Percentiles rank a stretch among this genome's conserved stretches.
Evolutionary conservation across 2,888 invertebrate species (phyloP).

Genomic region (Oasisia sp.): DNA sequence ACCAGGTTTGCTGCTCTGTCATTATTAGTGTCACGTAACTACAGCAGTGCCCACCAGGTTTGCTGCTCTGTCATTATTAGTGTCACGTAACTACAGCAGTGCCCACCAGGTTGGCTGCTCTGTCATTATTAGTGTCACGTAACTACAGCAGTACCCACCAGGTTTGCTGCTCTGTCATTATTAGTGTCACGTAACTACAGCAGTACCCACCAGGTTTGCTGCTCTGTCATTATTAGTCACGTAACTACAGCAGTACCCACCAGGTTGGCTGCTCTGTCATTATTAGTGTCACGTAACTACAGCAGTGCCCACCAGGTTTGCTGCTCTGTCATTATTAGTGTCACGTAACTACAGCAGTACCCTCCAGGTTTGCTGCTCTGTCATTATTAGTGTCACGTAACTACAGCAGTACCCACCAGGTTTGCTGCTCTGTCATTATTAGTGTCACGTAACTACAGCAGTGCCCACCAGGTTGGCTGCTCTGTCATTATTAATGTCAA

Average conservation of each 20-base stretch:
- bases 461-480: conserved; percentile 75
- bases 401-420: conserved; percentile 65
- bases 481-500: no score
- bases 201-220: conserved; percentile 74
- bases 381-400: no score
- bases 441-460: no score
- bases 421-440: conserved; percentile 79
- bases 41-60: conserved; percentile 70
- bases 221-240: no score
- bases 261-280: conserved; percentile 78
- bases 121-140: no score
- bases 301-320: conserved; percentile 72
- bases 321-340: no score
- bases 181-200: no score
- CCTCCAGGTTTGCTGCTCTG: conserved; percentile 76
- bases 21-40: no score
- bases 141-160: conserved; percentile 64
- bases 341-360: conserved; percentile 26
- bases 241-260: conserved; percentile 47
- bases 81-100: neutral
- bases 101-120: conserved; percentile 76
- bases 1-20: conserved; percentile 77
- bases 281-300: no score
- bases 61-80: conserved; percentile 76
- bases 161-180: conserved; percentile 77